phyloP scores from a whole-genome alignment of 2,888 invertebrate genomes.

The Chaetogeoica ovagalla region DNA sequence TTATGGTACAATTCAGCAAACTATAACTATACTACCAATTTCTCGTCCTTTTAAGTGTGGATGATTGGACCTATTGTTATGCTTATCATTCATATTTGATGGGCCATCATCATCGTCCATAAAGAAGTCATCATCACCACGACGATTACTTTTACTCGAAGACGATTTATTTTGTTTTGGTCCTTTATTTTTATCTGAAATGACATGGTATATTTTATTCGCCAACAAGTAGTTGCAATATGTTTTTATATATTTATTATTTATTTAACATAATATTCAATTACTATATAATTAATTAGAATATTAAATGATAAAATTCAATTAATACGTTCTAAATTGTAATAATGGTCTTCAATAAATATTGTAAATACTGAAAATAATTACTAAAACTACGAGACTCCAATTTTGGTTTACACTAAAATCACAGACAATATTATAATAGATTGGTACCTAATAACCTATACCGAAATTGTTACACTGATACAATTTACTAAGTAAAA shows the following conservation, averaged over 20 bases:
- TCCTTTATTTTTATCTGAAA: slow-evolving; percentile 43
- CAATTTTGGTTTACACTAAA: too few relatives aligned
- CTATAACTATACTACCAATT: slow-evolving; percentile 14
- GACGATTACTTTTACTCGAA: slow-evolving; percentile 2
- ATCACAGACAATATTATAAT: too few relatives aligned
- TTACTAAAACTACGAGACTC: too few relatives aligned
- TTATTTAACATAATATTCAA: not conserved
- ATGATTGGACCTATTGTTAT: slow-evolving; percentile 9
- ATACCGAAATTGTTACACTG: too few relatives aligned
- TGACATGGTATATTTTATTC: not conserved
- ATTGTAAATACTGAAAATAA: too few relatives aligned
- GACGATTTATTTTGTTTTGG: slow-evolving; percentile 26
- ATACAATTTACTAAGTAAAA: too few relatives aligned
- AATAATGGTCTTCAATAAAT: too few relatives aligned
- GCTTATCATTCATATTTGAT: slow-evolving; percentile 7
- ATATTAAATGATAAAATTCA: not conserved
- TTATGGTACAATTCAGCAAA: not conserved
- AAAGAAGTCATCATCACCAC: slow-evolving; percentile 4
- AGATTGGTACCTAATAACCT: too few relatives aligned
- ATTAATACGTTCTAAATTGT: too few relatives aligned
- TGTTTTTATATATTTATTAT: not conserved
- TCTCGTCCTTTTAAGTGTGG: slow-evolving; percentile 47
- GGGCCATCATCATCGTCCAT: slow-evolving; percentile 8
- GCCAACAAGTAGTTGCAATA: not conserved
- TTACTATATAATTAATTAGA: not conserved